Percentiles rank a stretch among this genome's conserved stretches.
Conservation (phyloP, 2,888 invertebrate genomes). For the Thera obeliscata region DNA sequence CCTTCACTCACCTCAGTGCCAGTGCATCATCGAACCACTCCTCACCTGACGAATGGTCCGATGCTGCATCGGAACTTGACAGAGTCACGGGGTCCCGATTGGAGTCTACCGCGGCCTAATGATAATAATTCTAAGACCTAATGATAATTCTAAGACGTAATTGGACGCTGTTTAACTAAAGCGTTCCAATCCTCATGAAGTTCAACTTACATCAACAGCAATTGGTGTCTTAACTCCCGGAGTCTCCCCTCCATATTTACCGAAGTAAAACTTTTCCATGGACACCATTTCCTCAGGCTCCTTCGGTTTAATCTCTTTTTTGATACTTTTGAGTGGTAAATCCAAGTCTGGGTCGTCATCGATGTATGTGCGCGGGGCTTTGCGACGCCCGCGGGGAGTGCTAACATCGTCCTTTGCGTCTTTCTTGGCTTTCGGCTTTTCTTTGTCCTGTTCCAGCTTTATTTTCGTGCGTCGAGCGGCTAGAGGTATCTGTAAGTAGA, state of each 20-base stretch:
- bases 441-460: constrained; percentile 68
- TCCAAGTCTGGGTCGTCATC: constrained; percentile 71
- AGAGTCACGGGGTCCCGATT: no score
- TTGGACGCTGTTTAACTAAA: no score
- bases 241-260: constrained; percentile 71
- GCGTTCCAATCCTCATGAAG: no score
- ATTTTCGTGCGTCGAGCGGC: constrained; percentile 73
- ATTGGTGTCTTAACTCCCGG: constrained; percentile 55
- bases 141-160: no score
- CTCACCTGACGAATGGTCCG: no score
- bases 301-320: constrained; percentile 65
- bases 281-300: constrained; percentile 78
- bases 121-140: no score
- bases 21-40: no score
- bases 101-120: no score
- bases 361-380: constrained; percentile 62
- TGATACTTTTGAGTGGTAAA: constrained; percentile 72
- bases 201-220: constrained; percentile 67
- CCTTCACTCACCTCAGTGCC: no score
- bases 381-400: constrained; percentile 58
- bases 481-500: constrained; percentile 61
- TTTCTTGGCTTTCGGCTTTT: constrained; percentile 43
- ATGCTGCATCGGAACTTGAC: no score
- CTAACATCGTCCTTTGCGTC: constrained; percentile 37
- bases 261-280: constrained; percentile 87